phyloP scores from a whole-genome alignment of 2,888 invertebrate species.

The Petrolisthes cinctipes region DNA sequence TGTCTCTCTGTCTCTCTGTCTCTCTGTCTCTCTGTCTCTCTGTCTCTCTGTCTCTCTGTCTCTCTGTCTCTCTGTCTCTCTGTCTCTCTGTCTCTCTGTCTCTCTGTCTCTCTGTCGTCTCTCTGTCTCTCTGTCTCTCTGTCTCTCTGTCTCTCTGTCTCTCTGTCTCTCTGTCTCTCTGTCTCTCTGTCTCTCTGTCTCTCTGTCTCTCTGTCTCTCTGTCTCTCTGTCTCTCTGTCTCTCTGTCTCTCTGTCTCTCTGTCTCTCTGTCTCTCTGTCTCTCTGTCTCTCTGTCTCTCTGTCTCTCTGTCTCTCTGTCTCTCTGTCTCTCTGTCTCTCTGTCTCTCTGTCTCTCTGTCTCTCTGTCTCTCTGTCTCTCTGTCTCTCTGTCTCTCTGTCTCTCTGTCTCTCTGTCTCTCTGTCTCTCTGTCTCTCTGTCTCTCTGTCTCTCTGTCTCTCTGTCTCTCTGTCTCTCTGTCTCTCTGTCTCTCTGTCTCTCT shows the following conservation, averaged over 20 bases:
- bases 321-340: not conserved
- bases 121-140: not conserved
- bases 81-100: not conserved
- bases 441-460: no score
- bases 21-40: not conserved
- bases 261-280: conserved; percentile 5
- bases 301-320: conserved; percentile 11
- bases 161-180: not conserved
- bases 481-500: no score
- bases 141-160: not conserved
- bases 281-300: not conserved
- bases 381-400: not conserved
- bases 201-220: not conserved
- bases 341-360: not conserved
- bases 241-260: not conserved
- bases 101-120: not conserved
- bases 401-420: no score
- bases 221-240: not conserved
- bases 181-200: not conserved
- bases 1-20: not conserved
- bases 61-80: not conserved
- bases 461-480: no score
- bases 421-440: no score
- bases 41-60: not conserved
- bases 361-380: not conserved